These are phyloP conservation scores for Bruchidius siliquastri DNA, from an alignment of 2,888 invertebrate genomes.

Conservation along the genomic window DNA sequence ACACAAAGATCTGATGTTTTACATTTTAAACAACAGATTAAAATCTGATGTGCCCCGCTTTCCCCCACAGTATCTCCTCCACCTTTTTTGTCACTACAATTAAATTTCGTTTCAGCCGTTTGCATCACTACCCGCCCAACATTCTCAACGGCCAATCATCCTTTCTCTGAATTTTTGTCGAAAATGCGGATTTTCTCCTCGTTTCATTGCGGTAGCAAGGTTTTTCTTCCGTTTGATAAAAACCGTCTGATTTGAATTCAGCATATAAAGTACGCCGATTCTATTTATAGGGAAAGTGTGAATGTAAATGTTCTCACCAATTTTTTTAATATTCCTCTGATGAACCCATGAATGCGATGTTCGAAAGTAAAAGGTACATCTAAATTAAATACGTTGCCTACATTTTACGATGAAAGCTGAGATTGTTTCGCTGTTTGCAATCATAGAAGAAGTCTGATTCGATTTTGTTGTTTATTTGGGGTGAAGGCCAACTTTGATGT, in stretches of 20 bases:
- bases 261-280: background rate
- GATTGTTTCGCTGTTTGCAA: background rate
- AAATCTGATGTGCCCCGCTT: background rate
- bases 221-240: background rate
- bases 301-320: background rate
- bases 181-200: background rate
- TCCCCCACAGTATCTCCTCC: background rate
- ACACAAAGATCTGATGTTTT: too few relatives aligned
- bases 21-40: too few relatives aligned
- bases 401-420: background rate
- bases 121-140: background rate
- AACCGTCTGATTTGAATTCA: background rate
- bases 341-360: background rate
- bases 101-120: background rate
- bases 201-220: background rate
- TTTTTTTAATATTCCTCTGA: background rate
- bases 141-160: background rate
- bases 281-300: background rate
- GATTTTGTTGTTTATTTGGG: background rate
- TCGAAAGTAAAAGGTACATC: background rate
- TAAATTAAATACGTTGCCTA: background rate
- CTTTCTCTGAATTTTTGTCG: background rate
- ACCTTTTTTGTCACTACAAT: background rate
- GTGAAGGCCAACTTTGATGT: too few relatives aligned
- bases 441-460: background rate